A percentile compares a stretch with the other conserved stretches of the same genome.
Conservation (phyloP, 2,113 vertebrate species). For the Jacana jacana region DNA sequence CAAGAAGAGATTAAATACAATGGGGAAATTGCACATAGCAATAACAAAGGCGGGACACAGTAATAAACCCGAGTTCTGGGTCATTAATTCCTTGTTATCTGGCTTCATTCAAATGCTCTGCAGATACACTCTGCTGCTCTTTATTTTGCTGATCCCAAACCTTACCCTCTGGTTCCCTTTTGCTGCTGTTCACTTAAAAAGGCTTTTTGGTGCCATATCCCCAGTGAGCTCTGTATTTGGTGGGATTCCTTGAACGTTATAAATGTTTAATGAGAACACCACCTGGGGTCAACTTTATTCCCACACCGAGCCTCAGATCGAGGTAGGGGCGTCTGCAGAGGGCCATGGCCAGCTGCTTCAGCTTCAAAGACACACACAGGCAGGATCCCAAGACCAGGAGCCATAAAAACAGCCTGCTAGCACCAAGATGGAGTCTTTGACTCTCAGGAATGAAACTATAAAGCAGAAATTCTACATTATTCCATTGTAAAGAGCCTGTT, state of each 20-base stretch:
- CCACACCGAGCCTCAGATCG: fast-evolving
- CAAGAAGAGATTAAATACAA: not conserved
- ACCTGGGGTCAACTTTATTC: no score
- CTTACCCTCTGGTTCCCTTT: not conserved
- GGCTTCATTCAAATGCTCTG: not conserved
- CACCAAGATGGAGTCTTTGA: not conserved
- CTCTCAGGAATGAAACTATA: not conserved
- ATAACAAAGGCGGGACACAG: not conserved
- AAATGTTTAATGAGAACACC: not conserved
- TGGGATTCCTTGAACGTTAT: not conserved
- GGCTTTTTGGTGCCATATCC: not conserved
- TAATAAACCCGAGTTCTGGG: not conserved
- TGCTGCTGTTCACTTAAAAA: not conserved
- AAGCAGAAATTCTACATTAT: not conserved
- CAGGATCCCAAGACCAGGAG: not conserved
- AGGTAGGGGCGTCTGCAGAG: not conserved
- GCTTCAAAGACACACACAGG: not conserved
- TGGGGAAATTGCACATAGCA: not conserved
- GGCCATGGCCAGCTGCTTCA: not conserved
- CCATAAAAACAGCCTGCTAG: not conserved
- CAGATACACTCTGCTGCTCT: not conserved
- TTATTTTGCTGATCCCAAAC: not conserved
- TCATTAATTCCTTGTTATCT: not conserved
- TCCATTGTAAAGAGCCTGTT: not conserved
- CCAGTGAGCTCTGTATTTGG: fast-evolving